Conservation (phyloP, 2,797 vertebrate genomes). For the Eulemur rubriventer region DNA sequence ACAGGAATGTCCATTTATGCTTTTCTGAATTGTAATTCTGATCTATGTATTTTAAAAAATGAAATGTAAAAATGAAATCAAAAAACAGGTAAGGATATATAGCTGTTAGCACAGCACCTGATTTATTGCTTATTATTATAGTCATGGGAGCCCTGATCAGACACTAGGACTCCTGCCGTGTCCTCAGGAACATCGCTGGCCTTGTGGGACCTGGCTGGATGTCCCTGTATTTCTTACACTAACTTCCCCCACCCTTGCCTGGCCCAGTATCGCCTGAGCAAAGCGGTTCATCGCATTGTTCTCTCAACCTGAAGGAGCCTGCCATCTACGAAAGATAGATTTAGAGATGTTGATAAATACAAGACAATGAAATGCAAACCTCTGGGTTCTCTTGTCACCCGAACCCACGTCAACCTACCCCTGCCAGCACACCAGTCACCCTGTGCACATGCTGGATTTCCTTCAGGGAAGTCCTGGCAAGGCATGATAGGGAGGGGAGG, state of each 20-base stretch:
- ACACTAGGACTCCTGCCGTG: background rate
- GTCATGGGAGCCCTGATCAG: background rate
- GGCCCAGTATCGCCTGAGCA: background rate
- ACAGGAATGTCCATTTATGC: background rate
- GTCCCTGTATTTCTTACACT: background rate
- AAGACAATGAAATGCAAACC: background rate
- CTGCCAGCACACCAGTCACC: rapidly evolving
- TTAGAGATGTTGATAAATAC: background rate
- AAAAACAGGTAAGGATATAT: background rate
- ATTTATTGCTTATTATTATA: background rate
- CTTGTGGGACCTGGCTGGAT: background rate
- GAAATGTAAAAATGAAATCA: background rate
- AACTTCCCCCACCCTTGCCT: too few species aligned
- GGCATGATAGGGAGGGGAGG: too few species aligned
- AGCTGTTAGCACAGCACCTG: background rate
- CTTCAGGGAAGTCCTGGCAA: background rate
- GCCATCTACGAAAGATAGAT: background rate
- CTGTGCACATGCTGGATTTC: rapidly evolving
- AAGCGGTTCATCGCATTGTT: rapidly evolving
- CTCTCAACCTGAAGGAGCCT: background rate
- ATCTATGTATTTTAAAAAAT: background rate
- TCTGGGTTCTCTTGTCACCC: background rate
- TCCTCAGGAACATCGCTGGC: background rate
- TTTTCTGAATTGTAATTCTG: background rate
- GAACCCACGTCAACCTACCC: background rate